These are phyloP conservation scores for Papilio elwesi DNA, from an alignment of 2,888 invertebrate species.

Conservation along the genomic window DNA sequence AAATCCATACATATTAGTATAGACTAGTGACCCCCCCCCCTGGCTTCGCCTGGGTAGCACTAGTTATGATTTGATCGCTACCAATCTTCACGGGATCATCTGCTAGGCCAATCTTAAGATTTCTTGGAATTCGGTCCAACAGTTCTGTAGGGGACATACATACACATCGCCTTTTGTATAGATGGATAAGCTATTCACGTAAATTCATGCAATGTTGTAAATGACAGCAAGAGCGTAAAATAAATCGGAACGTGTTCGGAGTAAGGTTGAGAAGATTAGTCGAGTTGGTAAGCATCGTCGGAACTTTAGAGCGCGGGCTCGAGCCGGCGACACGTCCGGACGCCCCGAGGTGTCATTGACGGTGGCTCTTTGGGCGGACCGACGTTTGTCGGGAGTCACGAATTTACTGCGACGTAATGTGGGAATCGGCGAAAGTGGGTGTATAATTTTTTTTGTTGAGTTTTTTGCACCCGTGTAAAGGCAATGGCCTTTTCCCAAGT, in stretches of 20 bases:
- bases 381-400: conserved; percentile 55
- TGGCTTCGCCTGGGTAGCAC: too few relatives aligned
- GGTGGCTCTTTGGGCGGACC: conserved; percentile 47
- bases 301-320: conserved; percentile 50
- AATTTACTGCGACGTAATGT: conserved; percentile 44
- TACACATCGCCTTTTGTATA: too few relatives aligned
- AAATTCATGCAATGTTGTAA: conserved; percentile 6
- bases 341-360: conserved; percentile 48
- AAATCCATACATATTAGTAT: too few relatives aligned
- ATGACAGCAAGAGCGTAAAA: conserved; percentile 12
- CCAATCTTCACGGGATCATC: too few relatives aligned
- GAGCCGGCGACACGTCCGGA: conserved; percentile 51
- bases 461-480: conserved; percentile 10
- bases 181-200: background rate
- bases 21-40: too few relatives aligned
- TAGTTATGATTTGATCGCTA: too few relatives aligned
- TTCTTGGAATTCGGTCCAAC: too few relatives aligned
- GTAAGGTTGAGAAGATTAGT: conserved; percentile 44
- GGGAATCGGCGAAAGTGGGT: conserved; percentile 46
- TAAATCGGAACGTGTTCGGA: conserved; percentile 42
- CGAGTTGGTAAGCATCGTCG: conserved; percentile 45
- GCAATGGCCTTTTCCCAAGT: background rate
- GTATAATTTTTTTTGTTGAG: conserved; percentile 4
- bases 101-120: too few relatives aligned
- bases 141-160: too few relatives aligned